phyloP scores from a whole-genome alignment of 1,140 invertebrate genomes.

The Ylistrum balloti region DNA sequence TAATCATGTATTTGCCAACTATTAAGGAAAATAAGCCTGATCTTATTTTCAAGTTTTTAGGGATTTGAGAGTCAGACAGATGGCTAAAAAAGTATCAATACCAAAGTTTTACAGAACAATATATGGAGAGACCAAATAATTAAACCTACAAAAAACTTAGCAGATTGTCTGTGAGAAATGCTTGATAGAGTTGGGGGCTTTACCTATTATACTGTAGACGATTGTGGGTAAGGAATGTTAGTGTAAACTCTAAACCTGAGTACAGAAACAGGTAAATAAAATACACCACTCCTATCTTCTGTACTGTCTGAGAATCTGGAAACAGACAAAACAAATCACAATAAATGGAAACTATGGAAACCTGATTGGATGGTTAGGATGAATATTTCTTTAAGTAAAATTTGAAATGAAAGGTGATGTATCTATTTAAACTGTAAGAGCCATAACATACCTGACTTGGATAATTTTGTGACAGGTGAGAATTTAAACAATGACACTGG shows the following conservation, averaged over 20 bases:
- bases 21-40: too few relatives aligned
- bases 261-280: slow-evolving; percentile 98
- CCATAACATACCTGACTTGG: slow-evolving; percentile 74
- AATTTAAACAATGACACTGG: slow-evolving; percentile 87
- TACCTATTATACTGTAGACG: slow-evolving; percentile 92
- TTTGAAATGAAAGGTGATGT: neutral
- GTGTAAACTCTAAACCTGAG: slow-evolving; percentile 98
- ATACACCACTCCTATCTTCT: slow-evolving; percentile 92
- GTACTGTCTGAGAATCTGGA: slow-evolving; percentile 86
- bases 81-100: too few relatives aligned
- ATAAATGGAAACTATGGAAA: neutral
- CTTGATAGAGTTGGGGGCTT: too few relatives aligned
- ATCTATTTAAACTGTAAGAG: neutral
- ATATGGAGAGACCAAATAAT: too few relatives aligned
- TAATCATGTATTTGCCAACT: too few relatives aligned
- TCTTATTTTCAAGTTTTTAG: too few relatives aligned
- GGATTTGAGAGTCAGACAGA: too few relatives aligned
- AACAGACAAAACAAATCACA: slow-evolving; percentile 59
- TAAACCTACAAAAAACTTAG: too few relatives aligned
- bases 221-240: slow-evolving; percentile 98
- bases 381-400: too few relatives aligned
- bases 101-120: too few relatives aligned
- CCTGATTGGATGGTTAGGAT: too few relatives aligned
- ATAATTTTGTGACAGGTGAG: slow-evolving; percentile 82
- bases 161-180: too few relatives aligned